Evolutionary conservation across 2,113 vertebrate genomes (phyloP), one percentile per base, ranked within the genome.

Genomic region (Neogobius melanostomus): DNA sequence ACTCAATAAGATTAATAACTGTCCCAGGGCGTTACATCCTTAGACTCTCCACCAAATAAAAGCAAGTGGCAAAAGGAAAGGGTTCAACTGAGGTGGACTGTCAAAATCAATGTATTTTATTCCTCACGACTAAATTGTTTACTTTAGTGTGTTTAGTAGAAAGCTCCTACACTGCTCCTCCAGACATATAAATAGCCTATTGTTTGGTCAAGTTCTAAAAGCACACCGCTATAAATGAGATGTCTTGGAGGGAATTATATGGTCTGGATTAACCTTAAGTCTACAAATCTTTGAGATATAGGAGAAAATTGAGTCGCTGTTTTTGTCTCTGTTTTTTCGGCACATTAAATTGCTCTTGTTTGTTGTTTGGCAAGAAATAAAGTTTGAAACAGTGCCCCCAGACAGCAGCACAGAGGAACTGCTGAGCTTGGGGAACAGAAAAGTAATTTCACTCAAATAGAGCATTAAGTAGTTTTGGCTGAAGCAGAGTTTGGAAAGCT

Each of bases 351-450:
- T 68, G 71, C 71, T 85, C 64, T 88, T 85, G 85, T 63, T 83
- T 87, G 82, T 83, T 90, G 82, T 84, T 80, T 89, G 71, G 76
- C 71, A 88, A 84, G 85, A 91, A 91, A 91, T 90, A 71, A 88
- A 91, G 81, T 88, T 85, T 82, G 86, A 88, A 78, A 79, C 73
- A 76, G 74, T 54, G 77, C 81, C 76, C 81, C 74, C 21, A 79
- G 81, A 91, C 82, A 84, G 85, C 85, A 81, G 79, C 64, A 65
- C 66, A 72, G 79, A 85, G 83, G 75, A 85, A 85, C 80, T 84
- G 82, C 84, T 81, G 79, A 86, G 80, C 81, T 75, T 84, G 50
- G 74, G 85, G 83, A 90, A 84, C 76, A 74, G 83, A 78, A 69
- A 89, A 92, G 84, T 88, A 80, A 88, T 92, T 91, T 87, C 65